phyloP scores from a whole-genome alignment of 2,888 invertebrate species.

The Cataglyphis albicans region DNA sequence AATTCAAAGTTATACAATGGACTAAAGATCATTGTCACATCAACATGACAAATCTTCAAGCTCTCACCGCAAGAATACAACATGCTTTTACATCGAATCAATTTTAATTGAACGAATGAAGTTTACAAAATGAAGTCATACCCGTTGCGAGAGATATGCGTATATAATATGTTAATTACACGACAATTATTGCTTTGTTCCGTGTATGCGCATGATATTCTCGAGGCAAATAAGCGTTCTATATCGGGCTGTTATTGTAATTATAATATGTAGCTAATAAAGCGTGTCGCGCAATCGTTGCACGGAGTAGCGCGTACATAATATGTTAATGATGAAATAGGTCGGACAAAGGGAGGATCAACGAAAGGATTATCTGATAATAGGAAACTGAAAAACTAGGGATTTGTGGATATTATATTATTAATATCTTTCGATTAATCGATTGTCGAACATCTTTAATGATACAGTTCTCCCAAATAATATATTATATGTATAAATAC shows the following conservation, averaged over 20 bases:
- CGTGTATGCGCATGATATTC: conserved; percentile 37
- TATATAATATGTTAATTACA: conserved; percentile 53
- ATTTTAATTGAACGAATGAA: conserved; percentile 56
- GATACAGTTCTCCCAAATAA: neutral
- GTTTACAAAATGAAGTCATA: conserved; percentile 53
- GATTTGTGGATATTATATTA: neutral
- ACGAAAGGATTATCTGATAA: conserved; percentile 24
- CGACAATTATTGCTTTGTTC: conserved; percentile 53
- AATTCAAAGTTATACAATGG: neutral
- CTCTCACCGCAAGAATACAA: conserved; percentile 16
- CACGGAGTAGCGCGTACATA: conserved; percentile 44
- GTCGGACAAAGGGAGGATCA: conserved; percentile 38
- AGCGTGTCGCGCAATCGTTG: conserved; percentile 47
- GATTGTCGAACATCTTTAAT: neutral
- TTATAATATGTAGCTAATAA: conserved; percentile 53
- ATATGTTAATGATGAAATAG: conserved; percentile 50
- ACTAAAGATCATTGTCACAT: conserved; percentile 26
- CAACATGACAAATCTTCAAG: conserved; percentile 30
- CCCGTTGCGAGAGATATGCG: conserved; percentile 43
- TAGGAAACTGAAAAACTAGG: conserved; percentile 17
- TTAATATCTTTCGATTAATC: conserved; percentile 18
- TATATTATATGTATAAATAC: neutral
- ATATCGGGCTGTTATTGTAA: conserved; percentile 50
- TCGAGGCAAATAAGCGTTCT: conserved; percentile 46
- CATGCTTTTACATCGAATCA: conserved; percentile 53